Evolutionary conservation across 2,888 invertebrate genomes (phyloP).

Genomic region (Tetragonisca angustula): DNA sequence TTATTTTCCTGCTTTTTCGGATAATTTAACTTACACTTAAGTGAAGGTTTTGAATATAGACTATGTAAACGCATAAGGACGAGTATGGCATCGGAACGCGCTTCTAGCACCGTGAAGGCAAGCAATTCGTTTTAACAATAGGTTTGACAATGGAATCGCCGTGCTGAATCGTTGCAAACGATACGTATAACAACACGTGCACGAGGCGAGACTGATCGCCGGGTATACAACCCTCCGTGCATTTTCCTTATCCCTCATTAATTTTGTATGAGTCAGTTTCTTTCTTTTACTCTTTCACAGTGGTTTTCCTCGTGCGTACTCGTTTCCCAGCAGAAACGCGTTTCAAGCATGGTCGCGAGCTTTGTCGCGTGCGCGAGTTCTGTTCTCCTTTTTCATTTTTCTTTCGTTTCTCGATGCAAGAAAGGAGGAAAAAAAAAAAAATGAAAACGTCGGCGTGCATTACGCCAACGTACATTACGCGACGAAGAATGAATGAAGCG

Average conservation of each 20-base stretch:
- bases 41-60: neutral
- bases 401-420: neutral
- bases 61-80: constrained; percentile 5
- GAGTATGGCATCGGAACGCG: constrained; percentile 50
- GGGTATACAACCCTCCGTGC: neutral
- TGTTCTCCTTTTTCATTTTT: neutral
- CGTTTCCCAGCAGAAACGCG: neutral
- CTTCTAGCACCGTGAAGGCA: constrained; percentile 48
- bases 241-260: constrained; percentile 19
- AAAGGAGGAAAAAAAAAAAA: neutral
- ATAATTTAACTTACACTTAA: constrained; percentile 3
- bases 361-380: neutral
- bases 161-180: constrained; percentile 5
- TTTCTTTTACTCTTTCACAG: neutral
- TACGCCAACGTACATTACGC: neutral
- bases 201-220: constrained; percentile 2
- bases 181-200: constrained; percentile 1
- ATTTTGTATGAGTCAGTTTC: constrained; percentile 30
- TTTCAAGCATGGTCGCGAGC: neutral
- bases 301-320: neutral
- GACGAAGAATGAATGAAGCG: neutral
- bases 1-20: neutral
- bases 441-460: neutral
- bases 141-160: constrained; percentile 6
- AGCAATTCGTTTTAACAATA: constrained; percentile 34